These are phyloP conservation scores for Drosophila yooni DNA, from an alignment of 2,888 invertebrate species.

Conservation along the genomic window DNA sequence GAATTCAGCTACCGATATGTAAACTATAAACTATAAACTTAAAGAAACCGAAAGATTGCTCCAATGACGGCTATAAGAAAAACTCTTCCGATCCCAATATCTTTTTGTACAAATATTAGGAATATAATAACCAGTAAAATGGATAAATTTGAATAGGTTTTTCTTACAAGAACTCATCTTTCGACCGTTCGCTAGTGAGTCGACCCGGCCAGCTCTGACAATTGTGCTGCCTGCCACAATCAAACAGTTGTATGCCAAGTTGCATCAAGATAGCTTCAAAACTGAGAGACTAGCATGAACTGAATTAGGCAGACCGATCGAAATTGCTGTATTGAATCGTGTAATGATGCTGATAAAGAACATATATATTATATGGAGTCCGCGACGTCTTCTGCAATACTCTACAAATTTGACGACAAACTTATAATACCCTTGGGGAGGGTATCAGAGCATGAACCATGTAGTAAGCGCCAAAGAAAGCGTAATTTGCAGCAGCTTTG, in stretches of 20 bases:
- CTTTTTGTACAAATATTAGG: not conserved
- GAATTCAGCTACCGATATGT: not conserved
- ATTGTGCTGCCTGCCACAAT: not conserved
- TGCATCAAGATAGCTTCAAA: not conserved
- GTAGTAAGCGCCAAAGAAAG: slow-evolving; percentile 19
- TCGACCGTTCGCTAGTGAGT: not conserved
- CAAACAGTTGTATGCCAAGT: not conserved
- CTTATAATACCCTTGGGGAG: not conserved
- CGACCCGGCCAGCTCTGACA: not conserved
- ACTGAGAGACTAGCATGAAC: not conserved
- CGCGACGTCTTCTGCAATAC: not conserved
- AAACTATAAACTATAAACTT: not conserved
- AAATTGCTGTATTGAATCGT: not conserved
- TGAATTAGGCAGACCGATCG: not conserved
- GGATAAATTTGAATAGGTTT: not conserved
- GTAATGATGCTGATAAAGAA: not conserved
- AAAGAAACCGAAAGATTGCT: not conserved
- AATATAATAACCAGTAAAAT: not conserved
- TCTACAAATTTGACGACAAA: not conserved
- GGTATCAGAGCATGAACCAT: slow-evolving; percentile 4
- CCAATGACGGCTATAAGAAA: not conserved
- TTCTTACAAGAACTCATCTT: not conserved
- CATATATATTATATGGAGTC: not conserved
- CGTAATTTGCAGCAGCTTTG: slow-evolving; percentile 32
- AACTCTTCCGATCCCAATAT: not conserved